phyloP scores from a whole-genome alignment of 2,113 vertebrate species.

The Aspiorhynchus laticeps region DNA sequence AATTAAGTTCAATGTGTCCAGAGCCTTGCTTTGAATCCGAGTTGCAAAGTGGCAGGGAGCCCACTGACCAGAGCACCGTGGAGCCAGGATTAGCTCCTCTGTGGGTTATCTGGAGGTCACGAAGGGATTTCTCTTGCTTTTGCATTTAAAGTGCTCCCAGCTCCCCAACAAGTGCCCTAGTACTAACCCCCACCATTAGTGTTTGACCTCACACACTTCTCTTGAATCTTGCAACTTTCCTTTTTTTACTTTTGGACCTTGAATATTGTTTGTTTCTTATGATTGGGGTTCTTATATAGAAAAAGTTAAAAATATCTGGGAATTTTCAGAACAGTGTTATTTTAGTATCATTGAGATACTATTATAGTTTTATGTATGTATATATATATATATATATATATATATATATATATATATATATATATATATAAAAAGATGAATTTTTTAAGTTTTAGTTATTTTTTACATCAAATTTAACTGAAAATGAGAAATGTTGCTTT shows the following conservation, averaged over 20 bases:
- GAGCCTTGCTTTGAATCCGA: conserved; percentile 32
- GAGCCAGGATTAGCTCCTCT: conserved; percentile 65
- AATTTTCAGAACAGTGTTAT: background rate
- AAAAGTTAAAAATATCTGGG: background rate
- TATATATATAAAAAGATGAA: no score
- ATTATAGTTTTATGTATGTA: no score
- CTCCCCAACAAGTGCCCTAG: conserved; percentile 43
- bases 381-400: no score
- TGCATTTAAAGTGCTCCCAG: conserved; percentile 52
- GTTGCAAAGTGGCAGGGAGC: conserved; percentile 46
- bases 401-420: no score
- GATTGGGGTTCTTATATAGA: background rate
- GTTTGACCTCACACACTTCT: conserved; percentile 10
- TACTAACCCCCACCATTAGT: conserved; percentile 44
- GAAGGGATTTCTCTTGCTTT: conserved; percentile 62
- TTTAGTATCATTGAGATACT: background rate
- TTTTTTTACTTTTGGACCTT: background rate
- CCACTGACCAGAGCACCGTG: conserved; percentile 53
- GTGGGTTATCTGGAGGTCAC: conserved; percentile 73
- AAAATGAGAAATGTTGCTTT: no score
- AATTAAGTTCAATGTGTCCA: conserved; percentile 44
- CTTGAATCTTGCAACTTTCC: background rate
- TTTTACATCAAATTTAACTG: no score
- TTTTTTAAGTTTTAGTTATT: no score
- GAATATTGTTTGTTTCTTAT: background rate